Evolutionary conservation across 2,797 vertebrate genomes (phyloP), one percentile per base, ranked within the genome.

Genomic region (Distichodus sexfasciatus): DNA sequence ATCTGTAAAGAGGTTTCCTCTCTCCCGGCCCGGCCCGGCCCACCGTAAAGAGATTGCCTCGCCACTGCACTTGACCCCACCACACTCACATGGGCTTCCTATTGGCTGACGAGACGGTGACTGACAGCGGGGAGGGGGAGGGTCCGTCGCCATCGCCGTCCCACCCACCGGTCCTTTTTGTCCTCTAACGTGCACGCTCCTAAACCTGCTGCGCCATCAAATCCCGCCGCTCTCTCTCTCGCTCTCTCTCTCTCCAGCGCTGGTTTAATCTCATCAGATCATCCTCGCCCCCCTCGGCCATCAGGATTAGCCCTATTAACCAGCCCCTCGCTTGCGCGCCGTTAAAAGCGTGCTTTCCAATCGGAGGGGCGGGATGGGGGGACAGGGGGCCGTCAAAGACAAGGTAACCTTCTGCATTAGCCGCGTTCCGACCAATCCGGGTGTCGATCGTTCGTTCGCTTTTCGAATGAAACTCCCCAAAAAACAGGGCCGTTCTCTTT

Each of bases 121-220:
- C 71, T 81, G 87, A 83, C 87, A 84, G 82, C 79, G 74, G 41
- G 86, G 87, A 88, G 84, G 83, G 87, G 87, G 87, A 87, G 80
- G 59, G 47, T 66, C 38, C 63, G 36, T 66, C 23, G 57, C 63
- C 68, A 36, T 58, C 58, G 46, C 38, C 66, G 58, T 76, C 63
- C 47, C 67, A 69, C 62, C 65, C 76, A 43, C 31, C 78, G 77
- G 81, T 82, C 87, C 77, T 82, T 80, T 91, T 91, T 90, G 88
- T 90, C 90, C 89, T 91, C 85, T 87, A 79, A 86, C 79, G 66
- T 81, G 82, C 84, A 82, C 82, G 78, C 53, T 81, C 48, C 33
- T 80, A 87, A 89, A 91, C 87, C 86, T 88, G 90, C 89, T 90
- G 89, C 85, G 87, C 89, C 87, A 90, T 90, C 88, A 91, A 83